These are phyloP conservation scores for Stenolophus ochropezus DNA, from an alignment of 2,888 invertebrate species.

Conservation along the genomic window DNA sequence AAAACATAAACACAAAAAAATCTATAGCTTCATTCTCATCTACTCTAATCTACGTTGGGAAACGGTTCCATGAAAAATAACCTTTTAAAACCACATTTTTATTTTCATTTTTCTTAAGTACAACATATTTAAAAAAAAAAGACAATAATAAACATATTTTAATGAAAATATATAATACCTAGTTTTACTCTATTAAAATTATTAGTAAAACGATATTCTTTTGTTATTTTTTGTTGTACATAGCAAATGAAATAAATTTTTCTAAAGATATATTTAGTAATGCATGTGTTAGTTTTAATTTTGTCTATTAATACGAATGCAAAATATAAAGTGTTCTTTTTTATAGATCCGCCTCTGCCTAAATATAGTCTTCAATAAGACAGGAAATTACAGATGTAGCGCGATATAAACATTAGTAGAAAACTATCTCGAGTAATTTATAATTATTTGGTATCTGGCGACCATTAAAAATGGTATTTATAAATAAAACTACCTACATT, in stretches of 20 bases:
- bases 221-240: too few relatives aligned
- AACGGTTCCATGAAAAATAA: constrained; percentile 20
- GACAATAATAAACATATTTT: too few relatives aligned
- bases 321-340: background rate
- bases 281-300: background rate
- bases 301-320: background rate
- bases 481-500: constrained; percentile 46
- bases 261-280: too few relatives aligned
- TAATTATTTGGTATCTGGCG: constrained; percentile 37
- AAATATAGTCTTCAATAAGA: constrained; percentile 14
- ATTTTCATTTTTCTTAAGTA: constrained; percentile 17
- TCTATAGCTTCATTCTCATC: constrained; percentile 21
- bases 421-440: constrained; percentile 28
- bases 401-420: constrained; percentile 28
- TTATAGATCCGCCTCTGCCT: background rate
- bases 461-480: constrained; percentile 42
- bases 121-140: too few relatives aligned
- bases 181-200: too few relatives aligned
- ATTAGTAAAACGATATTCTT: too few relatives aligned
- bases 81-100: constrained; percentile 19
- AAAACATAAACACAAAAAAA: constrained; percentile 33
- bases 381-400: constrained; percentile 21
- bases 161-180: too few relatives aligned
- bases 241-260: too few relatives aligned
- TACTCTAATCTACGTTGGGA: background rate